These are phyloP conservation scores for Oncorhynchus nerka DNA, from an alignment of 2,113 vertebrate genomes.

Conservation along the genomic window DNA sequence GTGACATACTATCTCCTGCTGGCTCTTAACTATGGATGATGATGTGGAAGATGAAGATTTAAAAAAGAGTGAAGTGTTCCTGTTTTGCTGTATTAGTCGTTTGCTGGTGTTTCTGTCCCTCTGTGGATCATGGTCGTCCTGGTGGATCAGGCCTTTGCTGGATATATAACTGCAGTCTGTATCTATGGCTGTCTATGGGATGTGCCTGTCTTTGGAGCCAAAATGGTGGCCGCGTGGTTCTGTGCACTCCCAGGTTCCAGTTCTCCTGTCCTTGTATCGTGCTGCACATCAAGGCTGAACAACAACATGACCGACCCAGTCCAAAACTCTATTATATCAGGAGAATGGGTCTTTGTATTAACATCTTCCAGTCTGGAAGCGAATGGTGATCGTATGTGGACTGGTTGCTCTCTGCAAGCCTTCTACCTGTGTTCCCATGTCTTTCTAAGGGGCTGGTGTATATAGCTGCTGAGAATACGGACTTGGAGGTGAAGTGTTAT, in stretches of 20 bases:
- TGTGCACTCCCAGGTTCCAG: conserved; percentile 15
- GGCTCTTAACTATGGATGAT: conserved; percentile 7
- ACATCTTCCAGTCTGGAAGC: conserved; percentile 19
- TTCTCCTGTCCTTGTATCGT: neutral
- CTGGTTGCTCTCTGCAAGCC: conserved; percentile 16
- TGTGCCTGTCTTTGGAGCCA: conserved; percentile 49
- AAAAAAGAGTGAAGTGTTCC: conserved; percentile 17
- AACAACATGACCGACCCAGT: neutral
- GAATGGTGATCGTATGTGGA: conserved; percentile 19
- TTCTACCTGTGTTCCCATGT: conserved; percentile 14
- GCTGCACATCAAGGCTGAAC: neutral
- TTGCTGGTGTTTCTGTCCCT: conserved; percentile 26
- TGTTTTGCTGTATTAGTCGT: conserved; percentile 23
- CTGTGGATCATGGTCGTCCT: conserved; percentile 31
- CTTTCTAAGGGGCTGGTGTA: conserved; percentile 14
- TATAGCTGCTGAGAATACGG: neutral
- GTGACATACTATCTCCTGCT: neutral
- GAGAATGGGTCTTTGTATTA: conserved; percentile 43
- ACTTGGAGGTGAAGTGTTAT: conserved; percentile 12
- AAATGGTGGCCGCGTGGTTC: conserved; percentile 49
- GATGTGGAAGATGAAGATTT: conserved; percentile 9
- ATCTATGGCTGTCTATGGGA: conserved; percentile 27
- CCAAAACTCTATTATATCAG: conserved; percentile 27
- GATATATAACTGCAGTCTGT: conserved; percentile 32
- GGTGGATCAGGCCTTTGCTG: conserved; percentile 49